phyloP scores from a whole-genome alignment of 2,113 vertebrate genomes.

The Sialia sialis region DNA sequence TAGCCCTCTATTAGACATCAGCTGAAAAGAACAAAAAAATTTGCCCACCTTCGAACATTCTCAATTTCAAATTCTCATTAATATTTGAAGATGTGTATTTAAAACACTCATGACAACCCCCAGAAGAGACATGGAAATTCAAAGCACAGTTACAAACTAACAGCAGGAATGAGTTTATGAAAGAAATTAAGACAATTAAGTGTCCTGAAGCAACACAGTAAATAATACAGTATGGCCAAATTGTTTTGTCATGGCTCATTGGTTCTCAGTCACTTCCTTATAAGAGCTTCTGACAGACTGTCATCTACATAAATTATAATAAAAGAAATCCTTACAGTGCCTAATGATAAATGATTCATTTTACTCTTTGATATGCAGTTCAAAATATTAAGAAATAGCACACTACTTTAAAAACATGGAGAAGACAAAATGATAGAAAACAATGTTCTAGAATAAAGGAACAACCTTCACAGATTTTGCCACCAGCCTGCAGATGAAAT shows the following conservation, averaged over 20 bases:
- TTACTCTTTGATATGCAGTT: not conserved
- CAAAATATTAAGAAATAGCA: not conserved
- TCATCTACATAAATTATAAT: not conserved
- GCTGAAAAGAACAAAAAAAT: not conserved
- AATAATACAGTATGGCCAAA: not conserved
- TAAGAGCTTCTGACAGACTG: not conserved
- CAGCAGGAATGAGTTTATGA: not conserved
- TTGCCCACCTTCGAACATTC: not conserved
- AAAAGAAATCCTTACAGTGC: not conserved
- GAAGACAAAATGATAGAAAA: not conserved
- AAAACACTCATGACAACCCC: not conserved
- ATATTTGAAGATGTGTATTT: not conserved
- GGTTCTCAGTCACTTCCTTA: not conserved
- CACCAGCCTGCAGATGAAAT: slow-evolving; percentile 92
- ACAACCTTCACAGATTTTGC: slow-evolving; percentile 86
- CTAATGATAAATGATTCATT: not conserved
- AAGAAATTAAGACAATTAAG: not conserved
- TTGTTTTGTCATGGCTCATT: not conserved
- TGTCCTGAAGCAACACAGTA: not conserved
- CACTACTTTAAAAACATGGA: not conserved
- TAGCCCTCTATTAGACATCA: not conserved
- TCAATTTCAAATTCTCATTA: not conserved
- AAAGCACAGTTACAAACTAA: not conserved
- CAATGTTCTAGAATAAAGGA: not conserved
- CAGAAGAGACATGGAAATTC: not conserved